A percentile compares a stretch with the other conserved stretches of the same genome.
phyloP scores from a whole-genome alignment of 2,113 vertebrate species.

The Pygoscelis antarcticus region DNA sequence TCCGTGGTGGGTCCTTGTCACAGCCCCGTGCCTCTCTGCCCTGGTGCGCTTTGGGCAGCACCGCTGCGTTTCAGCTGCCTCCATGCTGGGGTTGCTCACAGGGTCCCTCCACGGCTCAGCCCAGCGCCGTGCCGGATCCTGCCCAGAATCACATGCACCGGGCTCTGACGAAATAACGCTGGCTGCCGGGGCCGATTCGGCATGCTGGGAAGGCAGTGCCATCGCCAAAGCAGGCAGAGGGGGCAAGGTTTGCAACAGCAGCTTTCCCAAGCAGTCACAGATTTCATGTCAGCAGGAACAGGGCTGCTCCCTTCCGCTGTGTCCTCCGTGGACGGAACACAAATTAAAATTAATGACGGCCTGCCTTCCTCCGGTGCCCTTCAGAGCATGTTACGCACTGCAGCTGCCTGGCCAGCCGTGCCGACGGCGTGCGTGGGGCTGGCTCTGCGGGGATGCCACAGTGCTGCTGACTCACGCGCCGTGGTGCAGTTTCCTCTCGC shows the following conservation, averaged over 20 bases:
- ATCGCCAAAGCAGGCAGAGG: neutral
- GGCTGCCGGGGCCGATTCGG: accelerated
- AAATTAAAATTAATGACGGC: accelerated
- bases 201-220: neutral
- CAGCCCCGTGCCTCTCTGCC: neutral
- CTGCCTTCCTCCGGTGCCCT: neutral
- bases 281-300: neutral
- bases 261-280: neutral
- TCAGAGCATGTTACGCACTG: accelerated
- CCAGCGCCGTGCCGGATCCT: accelerated
- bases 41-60: neutral
- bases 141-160: neutral
- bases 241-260: neutral
- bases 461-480: neutral
- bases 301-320: accelerated
- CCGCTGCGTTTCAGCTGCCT: too few relatives aligned
- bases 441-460: neutral
- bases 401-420: neutral
- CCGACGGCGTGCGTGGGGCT: accelerated
- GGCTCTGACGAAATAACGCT: accelerated
- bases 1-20: neutral
- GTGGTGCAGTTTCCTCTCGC: neutral
- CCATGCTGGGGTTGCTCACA: accelerated
- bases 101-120: neutral
- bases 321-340: neutral